phyloP scores from a whole-genome alignment of 92 coral and sea anemone genomes.

The Palythoa caribaeorum region DNA sequence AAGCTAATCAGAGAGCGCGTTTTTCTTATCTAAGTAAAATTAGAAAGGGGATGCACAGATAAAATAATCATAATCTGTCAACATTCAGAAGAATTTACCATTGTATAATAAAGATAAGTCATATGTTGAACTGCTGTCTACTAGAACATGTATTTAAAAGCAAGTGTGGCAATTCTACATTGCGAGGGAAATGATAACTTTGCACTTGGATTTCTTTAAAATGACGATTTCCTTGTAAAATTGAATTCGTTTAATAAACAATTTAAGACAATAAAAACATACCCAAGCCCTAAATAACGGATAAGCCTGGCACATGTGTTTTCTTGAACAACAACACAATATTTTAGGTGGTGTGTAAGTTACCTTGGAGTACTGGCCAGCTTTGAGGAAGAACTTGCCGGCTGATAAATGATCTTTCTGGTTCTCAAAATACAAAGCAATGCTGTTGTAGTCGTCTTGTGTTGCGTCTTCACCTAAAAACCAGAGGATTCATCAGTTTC shows the following conservation, averaged over 20 bases:
- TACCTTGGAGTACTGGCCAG: slow-evolving; percentile 88
- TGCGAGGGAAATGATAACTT: background rate
- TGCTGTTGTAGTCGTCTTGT: slow-evolving; percentile 94
- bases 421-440: slow-evolving; percentile 97
- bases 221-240: background rate
- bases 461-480: slow-evolving; percentile 93
- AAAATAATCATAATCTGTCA: too few species aligned
- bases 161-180: too few species aligned
- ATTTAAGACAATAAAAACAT: background rate
- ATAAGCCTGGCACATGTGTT: background rate
- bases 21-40: too few species aligned
- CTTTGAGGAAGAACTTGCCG: slow-evolving; percentile 93
- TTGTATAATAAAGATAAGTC: too few species aligned
- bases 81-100: too few species aligned
- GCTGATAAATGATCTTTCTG: slow-evolving; percentile 95
- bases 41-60: too few species aligned
- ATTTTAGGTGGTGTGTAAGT: background rate
- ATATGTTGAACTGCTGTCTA: background rate
- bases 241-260: background rate
- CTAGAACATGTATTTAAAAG: background rate
- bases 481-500: background rate
- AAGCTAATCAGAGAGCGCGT: too few species aligned
- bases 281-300: background rate
- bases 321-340: background rate
- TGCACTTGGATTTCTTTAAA: background rate